Conservation (phyloP, 2,797 vertebrate species). For the Loriculus beryllinus region DNA sequence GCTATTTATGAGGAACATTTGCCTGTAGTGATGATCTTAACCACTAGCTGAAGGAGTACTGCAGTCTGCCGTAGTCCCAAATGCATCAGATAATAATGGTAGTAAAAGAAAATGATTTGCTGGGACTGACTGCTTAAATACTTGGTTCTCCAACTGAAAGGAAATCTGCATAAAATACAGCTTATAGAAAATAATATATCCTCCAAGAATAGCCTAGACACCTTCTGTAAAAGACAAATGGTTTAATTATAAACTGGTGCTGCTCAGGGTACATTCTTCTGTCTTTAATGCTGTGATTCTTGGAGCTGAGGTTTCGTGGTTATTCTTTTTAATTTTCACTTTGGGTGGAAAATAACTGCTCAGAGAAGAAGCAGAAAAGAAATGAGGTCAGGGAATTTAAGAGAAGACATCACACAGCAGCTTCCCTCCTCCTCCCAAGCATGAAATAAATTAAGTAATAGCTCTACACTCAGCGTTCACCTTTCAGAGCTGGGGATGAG, state of each 20-base stretch:
- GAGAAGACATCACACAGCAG: background rate
- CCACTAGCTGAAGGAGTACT: background rate
- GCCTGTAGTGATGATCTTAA: background rate
- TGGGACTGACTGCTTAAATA: background rate
- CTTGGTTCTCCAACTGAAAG: background rate
- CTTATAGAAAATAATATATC: background rate
- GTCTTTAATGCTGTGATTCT: background rate
- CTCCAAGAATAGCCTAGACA: background rate
- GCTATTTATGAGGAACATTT: background rate
- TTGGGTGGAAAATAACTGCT: background rate
- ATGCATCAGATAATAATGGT: background rate
- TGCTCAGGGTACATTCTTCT: background rate
- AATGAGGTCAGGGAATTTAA: background rate
- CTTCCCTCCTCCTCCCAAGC: background rate
- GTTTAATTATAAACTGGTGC: constrained; percentile 14
- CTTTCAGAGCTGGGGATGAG: background rate
- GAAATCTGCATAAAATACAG: background rate
- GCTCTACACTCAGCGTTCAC: background rate
- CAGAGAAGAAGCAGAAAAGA: background rate
- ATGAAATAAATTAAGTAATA: background rate
- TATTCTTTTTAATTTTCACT: background rate
- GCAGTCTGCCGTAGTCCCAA: background rate
- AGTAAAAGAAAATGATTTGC: background rate
- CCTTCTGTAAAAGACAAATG: constrained; percentile 21
- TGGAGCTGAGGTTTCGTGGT: background rate